Evolutionary conservation across 2,113 vertebrate species (phyloP), one percentile per base, ranked within the genome.

Genomic region (Tapirus terrestris): DNA sequence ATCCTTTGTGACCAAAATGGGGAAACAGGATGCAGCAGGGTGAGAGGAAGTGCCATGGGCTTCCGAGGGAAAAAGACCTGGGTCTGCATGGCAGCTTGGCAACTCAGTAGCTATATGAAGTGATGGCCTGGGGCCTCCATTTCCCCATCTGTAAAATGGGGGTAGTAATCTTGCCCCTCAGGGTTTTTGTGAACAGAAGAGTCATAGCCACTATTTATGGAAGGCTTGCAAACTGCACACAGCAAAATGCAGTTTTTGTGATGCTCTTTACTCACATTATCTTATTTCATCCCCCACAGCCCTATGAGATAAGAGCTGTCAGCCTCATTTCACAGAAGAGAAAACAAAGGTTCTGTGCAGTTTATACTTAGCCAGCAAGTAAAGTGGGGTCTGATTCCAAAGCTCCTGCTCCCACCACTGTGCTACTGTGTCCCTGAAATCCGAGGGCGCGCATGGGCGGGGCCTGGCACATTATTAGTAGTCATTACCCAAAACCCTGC

Each of bases 271-370:
- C 23, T 65, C 43, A 36, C 51, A 6, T 53, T 14, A 21, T 63
- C 75, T 63, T n/a, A 29, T 18, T n/a, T 27, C 10, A 33, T 20
- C 9, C 13, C 23, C 36, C n/a, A 13, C 10, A 7, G 20, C 21
- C 29, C 45, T 31, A 5, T 0, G 23, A 61, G 53, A 23, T 43
- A 14, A 72, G 58, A 56, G 8, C 60, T 48, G 12, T 33, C 5
- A 39, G 60, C 45, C 53, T 36, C 68, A n/a, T 39, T 83, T 87
- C 84, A 75, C 84, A 67, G 85, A n/a, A n/a, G 39, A 76, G 72
- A 65, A 79, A 61, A 36, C 68, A 0, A 8, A 89, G 61, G 36
- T 53, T 92, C 80, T 3, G 11, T 60, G 53, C 83, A 43, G 25
- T 36, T 75, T 5, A 17, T 4, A 51, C 70, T 58, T 45, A 11